These are phyloP conservation scores for Liolophura sinensis DNA, from an alignment of 1,140 invertebrate species.

Conservation along the genomic window DNA sequence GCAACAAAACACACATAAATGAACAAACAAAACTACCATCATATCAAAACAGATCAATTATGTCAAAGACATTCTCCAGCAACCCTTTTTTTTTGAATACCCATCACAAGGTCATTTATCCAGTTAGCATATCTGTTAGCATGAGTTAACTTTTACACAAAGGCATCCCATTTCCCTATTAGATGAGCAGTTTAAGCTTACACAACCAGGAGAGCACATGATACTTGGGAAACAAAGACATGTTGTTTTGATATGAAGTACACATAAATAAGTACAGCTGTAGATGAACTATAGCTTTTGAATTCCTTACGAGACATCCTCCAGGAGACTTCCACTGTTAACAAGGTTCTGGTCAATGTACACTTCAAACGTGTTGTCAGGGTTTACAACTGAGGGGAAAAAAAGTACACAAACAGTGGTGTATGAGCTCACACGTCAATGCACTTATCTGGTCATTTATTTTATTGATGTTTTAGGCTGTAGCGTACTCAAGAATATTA, in stretches of 20 bases:
- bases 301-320: slow-evolving; percentile 66
- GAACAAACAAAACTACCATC: too few relatives aligned
- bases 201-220: too few relatives aligned
- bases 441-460: too few relatives aligned
- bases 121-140: too few relatives aligned
- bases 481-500: too few relatives aligned
- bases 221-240: too few relatives aligned
- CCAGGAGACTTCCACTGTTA: slow-evolving; percentile 83
- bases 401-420: slow-evolving; percentile 3
- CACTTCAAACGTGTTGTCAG: slow-evolving; percentile 81
- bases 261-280: too few relatives aligned
- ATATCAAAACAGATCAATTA: not conserved
- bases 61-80: not conserved
- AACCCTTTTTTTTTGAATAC: slow-evolving; percentile 1
- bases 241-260: too few relatives aligned
- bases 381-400: slow-evolving; percentile 69
- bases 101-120: not conserved
- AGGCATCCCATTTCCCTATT: too few relatives aligned
- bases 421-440: not conserved
- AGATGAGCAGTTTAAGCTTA: too few relatives aligned
- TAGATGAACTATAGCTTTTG: not conserved
- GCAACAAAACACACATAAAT: not conserved
- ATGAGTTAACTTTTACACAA: too few relatives aligned
- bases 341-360: slow-evolving; percentile 72
- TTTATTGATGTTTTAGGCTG: too few relatives aligned